Evolutionary conservation across 2,113 vertebrate species (phyloP), one percentile per base, ranked within the genome.

Genomic region (Elanus axillaris): DNA sequence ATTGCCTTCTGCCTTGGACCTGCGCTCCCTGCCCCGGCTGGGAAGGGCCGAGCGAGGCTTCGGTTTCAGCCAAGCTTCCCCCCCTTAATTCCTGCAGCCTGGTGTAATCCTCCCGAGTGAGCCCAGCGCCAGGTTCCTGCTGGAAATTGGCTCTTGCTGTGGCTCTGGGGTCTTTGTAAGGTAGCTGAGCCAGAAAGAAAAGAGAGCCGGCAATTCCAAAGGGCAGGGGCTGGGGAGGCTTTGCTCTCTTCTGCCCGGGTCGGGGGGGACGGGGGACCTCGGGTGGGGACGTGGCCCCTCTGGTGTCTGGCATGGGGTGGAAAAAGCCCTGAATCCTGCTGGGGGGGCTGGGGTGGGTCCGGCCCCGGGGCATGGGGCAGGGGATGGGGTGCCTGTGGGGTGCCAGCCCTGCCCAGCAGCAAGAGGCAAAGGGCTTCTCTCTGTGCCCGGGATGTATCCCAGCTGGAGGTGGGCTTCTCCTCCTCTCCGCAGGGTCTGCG

Each of bases 91-190:
- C 96, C 95, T 97, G 93, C 92, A 92, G 92, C 90, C 94, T 97
- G 96, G 88, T 95, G 95, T 97, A 97, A 97, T 97, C 77, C 93
- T 92, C 92, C 85, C 0, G 56, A 91, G 94, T 0, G 66, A 96
- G 92, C 76, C 66, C 82, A 96, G 93, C 11, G 56, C 96, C 94
- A 96, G 90, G 86, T 82, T 97, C 95, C 94, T 94, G 93, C 92
- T 97, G 95, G 90, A 96, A 96, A 96, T 91, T 96, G 96, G 96
- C 96, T 97, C 94, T 94, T 20, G 29, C 78, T 82, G 88, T 40
- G 68, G 79, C 93, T 96, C 88, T 64, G 90, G 90, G 95, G 94
- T 95, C 91, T 94, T 47, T 93, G 78, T 11, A 40, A 85, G 62
- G 75, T n/a, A 60, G 68, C 87, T 12, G 90, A 97, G 96, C 97